Base-by-base conservation (phyloP, 1,140 invertebrate genomes). In the Lepidurus couesii region DNA sequence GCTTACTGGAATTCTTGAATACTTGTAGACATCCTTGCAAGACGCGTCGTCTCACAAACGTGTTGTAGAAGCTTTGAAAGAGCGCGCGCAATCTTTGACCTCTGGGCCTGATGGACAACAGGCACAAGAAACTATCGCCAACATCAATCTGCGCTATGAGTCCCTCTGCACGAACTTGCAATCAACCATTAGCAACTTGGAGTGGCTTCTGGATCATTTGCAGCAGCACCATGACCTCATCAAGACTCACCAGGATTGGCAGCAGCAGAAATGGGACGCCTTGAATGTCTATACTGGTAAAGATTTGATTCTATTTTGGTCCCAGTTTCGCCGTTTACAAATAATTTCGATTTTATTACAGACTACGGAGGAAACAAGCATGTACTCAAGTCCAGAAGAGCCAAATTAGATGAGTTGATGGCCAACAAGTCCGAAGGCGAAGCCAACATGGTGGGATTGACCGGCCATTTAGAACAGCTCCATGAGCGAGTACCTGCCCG, bases 41-140 rank as follows among this genome's bases (percentile, higher is more conserved):
- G 96, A 98, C 86, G 95, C 96, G 16, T 86, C 91, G 26, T 92
- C 93, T 0, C 93, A 98, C 82, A 96, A 96, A 84, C 87, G 95
- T 79, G 90, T 95, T 42, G 91, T 98, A 74, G 96, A 97, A 86
- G 91, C 91, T 79, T 89, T 96, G 1, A 91, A 92, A 7, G 95
- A 97, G 83, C 97, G 96, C 86, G 93, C 93, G 0, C 90, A 92
- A 81, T 88, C 87, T 75, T 83, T 93, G 78, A 80, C 81, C 11
- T 84, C 85, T 5, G 89, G 91, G 82, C 88, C 93, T 77, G 88
- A 89, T 76, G 87, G 90, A 16, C 90, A 90, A 42, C 90, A 92
- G 73, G 86, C 84, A 11, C 82, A 85, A 45, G 84, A 86, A 53
- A 82, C 82, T 53, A 82, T 85, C 75, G 84, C 89, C 80, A 89